A percentile compares a stretch with the other conserved stretches of the same genome.
Evolutionary conservation across 2,797 vertebrate genomes (phyloP).

Genomic region (Notolabrus celidotus): DNA sequence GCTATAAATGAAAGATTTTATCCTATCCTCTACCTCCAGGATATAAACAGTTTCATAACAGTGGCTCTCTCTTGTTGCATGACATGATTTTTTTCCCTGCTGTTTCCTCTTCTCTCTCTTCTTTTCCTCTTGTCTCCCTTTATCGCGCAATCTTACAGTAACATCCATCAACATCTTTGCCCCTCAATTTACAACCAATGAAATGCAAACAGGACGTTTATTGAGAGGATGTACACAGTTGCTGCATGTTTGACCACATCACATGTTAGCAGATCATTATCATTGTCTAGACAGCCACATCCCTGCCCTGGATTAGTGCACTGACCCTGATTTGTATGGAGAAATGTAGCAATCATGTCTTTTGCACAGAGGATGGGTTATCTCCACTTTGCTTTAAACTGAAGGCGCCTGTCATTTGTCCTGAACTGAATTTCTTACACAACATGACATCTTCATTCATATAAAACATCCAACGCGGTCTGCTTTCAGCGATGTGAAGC

Average conservation of each 20-base stretch:
- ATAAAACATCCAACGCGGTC: slow-evolving; percentile 23
- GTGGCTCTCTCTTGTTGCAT: neutral
- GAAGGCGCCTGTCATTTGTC: slow-evolving; percentile 16
- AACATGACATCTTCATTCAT: slow-evolving; percentile 22
- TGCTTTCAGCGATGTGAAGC: slow-evolving; percentile 24
- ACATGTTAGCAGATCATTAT: slow-evolving; percentile 74
- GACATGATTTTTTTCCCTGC: neutral
- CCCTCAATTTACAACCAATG: slow-evolving; percentile 3
- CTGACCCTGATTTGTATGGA: slow-evolving; percentile 52
- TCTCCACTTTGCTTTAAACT: slow-evolving; percentile 8
- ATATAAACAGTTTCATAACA: neutral
- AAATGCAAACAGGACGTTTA: slow-evolving; percentile 20
- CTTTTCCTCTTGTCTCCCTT: neutral
- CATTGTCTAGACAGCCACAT: slow-evolving; percentile 71
- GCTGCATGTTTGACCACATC: slow-evolving; percentile 46
- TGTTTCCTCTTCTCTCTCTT: neutral
- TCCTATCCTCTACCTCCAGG: neutral
- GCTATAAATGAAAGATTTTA: neutral
- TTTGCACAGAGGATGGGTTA: neutral
- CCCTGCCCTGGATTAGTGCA: slow-evolving; percentile 48
- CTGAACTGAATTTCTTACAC: slow-evolving; percentile 39
- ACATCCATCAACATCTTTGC: slow-evolving; percentile 2
- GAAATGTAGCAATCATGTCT: slow-evolving; percentile 13
- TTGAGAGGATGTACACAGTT: slow-evolving; percentile 2
- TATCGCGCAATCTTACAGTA: neutral